Evolutionary conservation across 2,888 invertebrate species (phyloP).

Genomic region (Strigamia crassipes): DNA sequence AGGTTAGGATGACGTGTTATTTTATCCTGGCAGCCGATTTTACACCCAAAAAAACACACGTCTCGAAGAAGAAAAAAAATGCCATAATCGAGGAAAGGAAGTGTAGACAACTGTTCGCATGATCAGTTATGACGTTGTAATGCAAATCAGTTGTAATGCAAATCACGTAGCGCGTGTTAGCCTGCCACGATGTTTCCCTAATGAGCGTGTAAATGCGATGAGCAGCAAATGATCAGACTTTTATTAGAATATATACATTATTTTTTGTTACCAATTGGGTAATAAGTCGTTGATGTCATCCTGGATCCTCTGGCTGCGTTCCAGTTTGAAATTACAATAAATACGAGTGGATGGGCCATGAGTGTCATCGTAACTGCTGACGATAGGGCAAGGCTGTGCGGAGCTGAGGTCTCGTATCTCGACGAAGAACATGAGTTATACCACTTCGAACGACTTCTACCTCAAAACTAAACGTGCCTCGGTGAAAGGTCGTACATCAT

Average conservation of each 20-base stretch:
- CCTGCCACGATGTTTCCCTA: too few species aligned
- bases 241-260: not conserved
- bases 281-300: not conserved
- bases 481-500: conserved; percentile 10
- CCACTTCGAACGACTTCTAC: conserved; percentile 10
- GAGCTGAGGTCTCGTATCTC: conserved; percentile 4
- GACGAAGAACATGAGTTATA: conserved; percentile 3
- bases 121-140: too few species aligned
- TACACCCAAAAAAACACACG: too few species aligned
- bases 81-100: too few species aligned
- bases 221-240: not conserved
- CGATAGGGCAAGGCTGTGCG: conserved; percentile 3
- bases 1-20: too few species aligned
- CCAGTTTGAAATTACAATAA: conserved; percentile 10
- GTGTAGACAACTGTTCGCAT: too few species aligned
- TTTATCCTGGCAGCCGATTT: too few species aligned
- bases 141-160: too few species aligned
- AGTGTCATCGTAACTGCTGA: conserved; percentile 2
- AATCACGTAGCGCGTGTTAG: too few species aligned
- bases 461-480: conserved; percentile 10
- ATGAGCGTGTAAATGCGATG: not conserved
- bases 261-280: not conserved
- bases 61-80: too few species aligned
- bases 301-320: not conserved
- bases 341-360: conserved; percentile 10